Base-by-base conservation (phyloP, 1,140 invertebrate genomes). In the Antheraea pernyi region DNA sequence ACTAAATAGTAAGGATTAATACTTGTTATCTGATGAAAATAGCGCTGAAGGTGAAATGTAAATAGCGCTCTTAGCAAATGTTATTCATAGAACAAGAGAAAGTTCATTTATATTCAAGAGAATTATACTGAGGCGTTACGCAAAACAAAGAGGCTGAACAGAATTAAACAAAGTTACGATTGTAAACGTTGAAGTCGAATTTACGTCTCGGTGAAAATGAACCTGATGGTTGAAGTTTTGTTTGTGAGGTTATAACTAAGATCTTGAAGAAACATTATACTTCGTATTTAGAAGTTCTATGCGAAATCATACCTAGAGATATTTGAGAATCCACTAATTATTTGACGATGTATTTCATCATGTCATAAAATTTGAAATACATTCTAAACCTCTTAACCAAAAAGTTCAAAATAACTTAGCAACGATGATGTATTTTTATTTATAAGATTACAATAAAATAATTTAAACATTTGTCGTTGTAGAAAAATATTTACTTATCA, bases 61-160 rank as follows among this genome's bases (percentile, higher is more conserved):
- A 83, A 84, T 84, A 78, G 79, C 62, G 74, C 65, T 83, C 76
- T 83, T 73, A 82, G 79, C 67, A 78, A 84, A 84, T 86, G 79
- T 83, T 85, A 85, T 85, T 81, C 84, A 82, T 84, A 78, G 82
- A 79, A 84, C 67, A 80, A 79, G 79, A 73, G 74, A 76, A 80
- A 77, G 67, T 80, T 83, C 81, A 80, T 86, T 84, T 84, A 83
- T 81, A 86, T 86, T 81, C 79, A 81, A 76, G 68, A 73, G 78
- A 80, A 84, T 86, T 80, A 82, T 75, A 76, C 62, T 65, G 65
- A 62, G 72, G 71, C 73, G 76, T 76, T 77, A 81, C 69, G 70
- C 73, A 80, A 81, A 80, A 80, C 73, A 82, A 83, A 79, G 77
- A 79, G 71, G 71, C 59, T 69, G 62, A 75, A 71, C 60, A 63